Conservation (phyloP, 2,797 vertebrate genomes). For the Lemur catta region DNA sequence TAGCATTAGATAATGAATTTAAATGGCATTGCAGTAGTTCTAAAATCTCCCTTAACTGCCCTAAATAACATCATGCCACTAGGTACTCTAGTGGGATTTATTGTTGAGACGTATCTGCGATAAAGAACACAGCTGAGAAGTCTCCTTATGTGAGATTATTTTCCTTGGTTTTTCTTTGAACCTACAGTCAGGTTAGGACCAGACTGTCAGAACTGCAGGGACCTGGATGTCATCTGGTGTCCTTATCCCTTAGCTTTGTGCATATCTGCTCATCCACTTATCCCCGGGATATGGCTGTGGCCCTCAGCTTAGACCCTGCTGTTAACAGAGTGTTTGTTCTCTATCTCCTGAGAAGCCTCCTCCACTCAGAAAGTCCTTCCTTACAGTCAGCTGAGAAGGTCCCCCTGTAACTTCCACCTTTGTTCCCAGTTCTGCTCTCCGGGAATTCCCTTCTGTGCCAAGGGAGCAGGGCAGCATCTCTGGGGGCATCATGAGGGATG, state of each 20-base stretch:
- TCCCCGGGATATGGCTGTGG: neutral
- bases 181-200: neutral
- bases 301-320: neutral
- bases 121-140: neutral
- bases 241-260: neutral
- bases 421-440: neutral
- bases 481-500: neutral
- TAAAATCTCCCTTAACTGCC: slow-evolving; percentile 57
- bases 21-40: slow-evolving; percentile 58
- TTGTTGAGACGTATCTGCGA: slow-evolving; percentile 36
- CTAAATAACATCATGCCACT: slow-evolving; percentile 60
- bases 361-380: neutral
- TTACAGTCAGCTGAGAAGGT: neutral
- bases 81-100: slow-evolving; percentile 40
- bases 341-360: neutral
- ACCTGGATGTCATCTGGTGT: neutral
- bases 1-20: slow-evolving; percentile 80
- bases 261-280: neutral
- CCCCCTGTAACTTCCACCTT: neutral
- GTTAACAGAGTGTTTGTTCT: neutral
- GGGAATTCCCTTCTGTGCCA: neutral
- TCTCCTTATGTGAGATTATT: neutral
- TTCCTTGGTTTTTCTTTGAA: neutral
- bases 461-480: neutral
- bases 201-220: neutral